A percentile compares a stretch with the other conserved stretches of the same genome.
These are phyloP conservation scores for Pangasius macronema DNA, from an alignment of 2,797 vertebrate species.

Conservation along the genomic window DNA sequence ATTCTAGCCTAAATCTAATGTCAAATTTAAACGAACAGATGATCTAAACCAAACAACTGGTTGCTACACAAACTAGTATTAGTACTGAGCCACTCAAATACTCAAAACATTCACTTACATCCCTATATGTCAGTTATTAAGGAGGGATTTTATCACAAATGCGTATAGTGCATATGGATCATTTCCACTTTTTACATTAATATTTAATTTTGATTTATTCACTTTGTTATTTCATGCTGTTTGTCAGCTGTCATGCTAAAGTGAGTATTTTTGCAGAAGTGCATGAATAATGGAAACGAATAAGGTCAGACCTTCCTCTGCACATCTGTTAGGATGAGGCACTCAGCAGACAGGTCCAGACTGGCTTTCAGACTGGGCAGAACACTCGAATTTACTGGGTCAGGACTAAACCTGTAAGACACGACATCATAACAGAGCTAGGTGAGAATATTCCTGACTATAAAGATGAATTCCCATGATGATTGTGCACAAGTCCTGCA, in stretches of 20 bases:
- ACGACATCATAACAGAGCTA: neutral
- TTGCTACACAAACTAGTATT: neutral
- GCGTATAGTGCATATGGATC: neutral
- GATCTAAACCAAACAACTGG: neutral
- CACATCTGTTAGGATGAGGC: constrained; percentile 93
- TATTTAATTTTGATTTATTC: neutral
- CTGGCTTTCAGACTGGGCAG: constrained; percentile 92
- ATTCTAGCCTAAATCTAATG: neutral
- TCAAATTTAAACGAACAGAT: neutral
- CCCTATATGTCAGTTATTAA: neutral
- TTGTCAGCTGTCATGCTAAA: neutral
- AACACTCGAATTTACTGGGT: constrained; percentile 86
- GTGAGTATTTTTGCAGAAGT: neutral
- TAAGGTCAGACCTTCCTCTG: constrained; percentile 86
- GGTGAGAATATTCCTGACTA: neutral
- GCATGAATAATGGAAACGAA: neutral
- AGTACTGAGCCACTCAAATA: neutral
- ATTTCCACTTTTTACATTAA: neutral
- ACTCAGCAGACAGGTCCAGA: constrained; percentile 92
- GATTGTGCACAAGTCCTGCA: neutral
- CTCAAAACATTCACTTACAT: neutral
- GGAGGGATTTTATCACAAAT: neutral
- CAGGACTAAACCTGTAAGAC: constrained; percentile 86
- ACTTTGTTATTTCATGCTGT: neutral
- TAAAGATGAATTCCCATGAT: too few relatives aligned